phyloP scores from a whole-genome alignment of 1,140 invertebrate genomes.

The Pissodes strobi region DNA sequence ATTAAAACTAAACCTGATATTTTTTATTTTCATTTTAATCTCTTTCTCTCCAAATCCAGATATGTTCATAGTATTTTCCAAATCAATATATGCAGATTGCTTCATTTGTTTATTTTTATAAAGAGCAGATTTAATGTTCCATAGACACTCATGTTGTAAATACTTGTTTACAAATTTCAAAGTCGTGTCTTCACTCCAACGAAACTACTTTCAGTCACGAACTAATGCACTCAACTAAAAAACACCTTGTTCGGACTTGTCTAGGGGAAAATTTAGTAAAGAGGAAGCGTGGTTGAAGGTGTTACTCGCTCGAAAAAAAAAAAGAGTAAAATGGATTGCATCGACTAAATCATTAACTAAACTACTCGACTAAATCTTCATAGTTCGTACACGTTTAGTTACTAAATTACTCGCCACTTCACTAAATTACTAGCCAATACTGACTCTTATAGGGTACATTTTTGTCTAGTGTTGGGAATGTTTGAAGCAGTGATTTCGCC shows the following conservation, averaged over 20 bases:
- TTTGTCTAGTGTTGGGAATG: no score
- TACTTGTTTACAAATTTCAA: not conserved
- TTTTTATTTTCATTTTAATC: not conserved
- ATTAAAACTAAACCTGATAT: no score
- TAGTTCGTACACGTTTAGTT: no score
- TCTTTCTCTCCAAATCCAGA: not conserved
- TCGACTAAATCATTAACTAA: not conserved
- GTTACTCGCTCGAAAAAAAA: not conserved
- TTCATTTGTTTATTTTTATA: not conserved
- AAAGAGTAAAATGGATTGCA: not conserved
- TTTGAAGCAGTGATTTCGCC: no score
- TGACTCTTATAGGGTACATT: no score
- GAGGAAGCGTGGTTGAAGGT: no score
- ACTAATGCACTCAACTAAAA: not conserved
- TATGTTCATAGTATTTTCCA: not conserved
- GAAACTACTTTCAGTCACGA: not conserved
- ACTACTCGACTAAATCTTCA: not conserved
- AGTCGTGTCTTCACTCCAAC: not conserved
- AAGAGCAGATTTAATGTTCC: not conserved
- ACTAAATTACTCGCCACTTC: no score
- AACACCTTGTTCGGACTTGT: not conserved
- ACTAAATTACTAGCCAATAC: no score
- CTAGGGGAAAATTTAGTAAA: not conserved
- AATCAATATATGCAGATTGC: not conserved
- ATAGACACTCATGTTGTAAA: not conserved